phyloP scores from a whole-genome alignment of 1,140 invertebrate species.

The Centruroides vittatus region DNA sequence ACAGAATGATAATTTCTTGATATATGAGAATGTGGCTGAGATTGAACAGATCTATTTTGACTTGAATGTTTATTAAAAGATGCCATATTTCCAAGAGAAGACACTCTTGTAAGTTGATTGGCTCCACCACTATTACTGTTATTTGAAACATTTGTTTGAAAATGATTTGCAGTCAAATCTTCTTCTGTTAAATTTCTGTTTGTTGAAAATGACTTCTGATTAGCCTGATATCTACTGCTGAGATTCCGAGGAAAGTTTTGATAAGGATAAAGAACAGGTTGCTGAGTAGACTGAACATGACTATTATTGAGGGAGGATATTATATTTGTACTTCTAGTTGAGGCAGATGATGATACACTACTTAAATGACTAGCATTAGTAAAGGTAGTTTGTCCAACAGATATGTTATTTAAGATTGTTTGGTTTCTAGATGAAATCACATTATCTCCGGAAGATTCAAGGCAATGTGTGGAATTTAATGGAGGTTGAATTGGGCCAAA shows the following conservation, averaged over 20 bases:
- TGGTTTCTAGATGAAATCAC: conserved; percentile 5
- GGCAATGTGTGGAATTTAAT: no score
- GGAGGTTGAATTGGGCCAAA: no score
- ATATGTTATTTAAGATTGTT: conserved; percentile 8
- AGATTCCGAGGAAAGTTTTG: conserved; percentile 15
- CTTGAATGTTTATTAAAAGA: conserved; percentile 5
- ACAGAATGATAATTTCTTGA: no score
- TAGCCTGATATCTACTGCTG: conserved; percentile 3
- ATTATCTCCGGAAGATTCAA: conserved; percentile 6
- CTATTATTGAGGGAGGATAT: not conserved
- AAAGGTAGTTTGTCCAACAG: conserved; percentile 5
- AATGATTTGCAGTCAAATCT: conserved; percentile 1
- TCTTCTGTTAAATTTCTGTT: not conserved
- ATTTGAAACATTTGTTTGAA: not conserved
- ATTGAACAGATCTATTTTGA: not conserved
- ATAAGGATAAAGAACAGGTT: conserved; percentile 8
- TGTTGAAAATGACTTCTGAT: not conserved
- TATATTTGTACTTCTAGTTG: not conserved
- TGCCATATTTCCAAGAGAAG: not conserved
- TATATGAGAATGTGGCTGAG: not conserved
- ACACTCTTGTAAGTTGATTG: not conserved
- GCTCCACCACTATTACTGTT: not conserved
- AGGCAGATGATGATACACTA: not conserved
- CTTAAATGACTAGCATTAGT: not conserved
- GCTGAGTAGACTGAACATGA: not conserved